Evolutionary conservation across 2,113 vertebrate species (phyloP).

Genomic region (Tenrec ecaudatus): DNA sequence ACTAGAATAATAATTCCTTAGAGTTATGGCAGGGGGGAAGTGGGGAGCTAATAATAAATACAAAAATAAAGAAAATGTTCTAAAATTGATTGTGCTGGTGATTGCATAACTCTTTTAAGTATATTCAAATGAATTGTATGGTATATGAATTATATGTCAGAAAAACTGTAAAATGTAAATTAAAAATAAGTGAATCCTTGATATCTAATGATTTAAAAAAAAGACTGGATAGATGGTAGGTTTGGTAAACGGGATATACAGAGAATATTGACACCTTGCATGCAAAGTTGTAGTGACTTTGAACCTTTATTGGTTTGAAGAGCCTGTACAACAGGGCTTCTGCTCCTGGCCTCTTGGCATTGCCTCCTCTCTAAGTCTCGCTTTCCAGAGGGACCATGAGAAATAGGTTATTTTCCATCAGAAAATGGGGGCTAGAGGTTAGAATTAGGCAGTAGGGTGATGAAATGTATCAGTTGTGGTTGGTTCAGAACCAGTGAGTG

Average conservation of each 20-base stretch:
- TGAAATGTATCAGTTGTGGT: neutral
- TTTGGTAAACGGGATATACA: neutral
- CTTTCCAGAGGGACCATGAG: neutral
- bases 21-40: no score
- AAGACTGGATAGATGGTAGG: neutral
- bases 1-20: no score
- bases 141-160: no score
- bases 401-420: neutral
- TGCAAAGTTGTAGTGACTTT: slow-evolving; percentile 9
- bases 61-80: no score
- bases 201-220: no score
- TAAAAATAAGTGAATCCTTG: no score
- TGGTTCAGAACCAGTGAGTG: neutral
- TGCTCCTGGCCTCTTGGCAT: neutral
- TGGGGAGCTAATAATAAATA: no score
- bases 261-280: neutral
- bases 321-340: neutral
- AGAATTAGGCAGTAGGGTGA: neutral
- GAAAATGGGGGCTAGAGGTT: neutral
- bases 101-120: no score
- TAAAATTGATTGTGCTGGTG: no score
- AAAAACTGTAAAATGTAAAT: no score
- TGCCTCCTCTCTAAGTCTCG: neutral
- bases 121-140: no score
- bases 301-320: neutral